Evolutionary conservation across 2,888 invertebrate species (phyloP).

Genomic region (Corbicula japonica): DNA sequence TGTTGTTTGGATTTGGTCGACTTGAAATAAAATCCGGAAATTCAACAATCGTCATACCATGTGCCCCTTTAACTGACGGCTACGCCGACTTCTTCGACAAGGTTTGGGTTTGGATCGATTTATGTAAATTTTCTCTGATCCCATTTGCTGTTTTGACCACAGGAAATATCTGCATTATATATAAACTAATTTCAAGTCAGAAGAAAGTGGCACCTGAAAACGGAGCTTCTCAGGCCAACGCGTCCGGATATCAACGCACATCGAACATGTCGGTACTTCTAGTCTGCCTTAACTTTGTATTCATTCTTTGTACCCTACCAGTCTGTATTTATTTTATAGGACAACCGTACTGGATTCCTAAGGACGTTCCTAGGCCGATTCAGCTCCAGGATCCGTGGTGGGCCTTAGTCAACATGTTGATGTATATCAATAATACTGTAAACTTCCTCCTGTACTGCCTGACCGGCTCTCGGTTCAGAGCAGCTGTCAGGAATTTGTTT

Average conservation of each 20-base stretch:
- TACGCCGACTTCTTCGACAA: slow-evolving; percentile 60
- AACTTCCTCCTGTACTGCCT: slow-evolving; percentile 75
- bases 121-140: slow-evolving; percentile 71
- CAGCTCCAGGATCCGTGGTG: slow-evolving; percentile 53
- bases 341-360: slow-evolving; percentile 53
- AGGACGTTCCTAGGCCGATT: slow-evolving; percentile 31
- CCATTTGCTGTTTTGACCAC: slow-evolving; percentile 73
- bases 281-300: slow-evolving; percentile 67
- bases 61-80: slow-evolving; percentile 41
- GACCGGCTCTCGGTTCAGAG: slow-evolving; percentile 72
- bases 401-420: slow-evolving; percentile 68
- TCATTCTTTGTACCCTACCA: slow-evolving; percentile 59
- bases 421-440: slow-evolving; percentile 74
- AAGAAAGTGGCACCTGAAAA: slow-evolving; percentile 14
- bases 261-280: slow-evolving; percentile 73
- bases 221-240: neutral
- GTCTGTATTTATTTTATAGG: slow-evolving; percentile 56
- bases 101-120: slow-evolving; percentile 79
- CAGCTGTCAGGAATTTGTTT: slow-evolving; percentile 62
- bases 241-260: slow-evolving; percentile 23
- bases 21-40: slow-evolving; percentile 26
- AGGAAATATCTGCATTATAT: slow-evolving; percentile 75
- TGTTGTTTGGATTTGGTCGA: slow-evolving; percentile 68
- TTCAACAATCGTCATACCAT: slow-evolving; percentile 39
- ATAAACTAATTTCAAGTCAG: slow-evolving; percentile 52